These are phyloP conservation scores for Staurois parvus DNA, from an alignment of 2,797 vertebrate genomes.

Conservation along the genomic window DNA sequence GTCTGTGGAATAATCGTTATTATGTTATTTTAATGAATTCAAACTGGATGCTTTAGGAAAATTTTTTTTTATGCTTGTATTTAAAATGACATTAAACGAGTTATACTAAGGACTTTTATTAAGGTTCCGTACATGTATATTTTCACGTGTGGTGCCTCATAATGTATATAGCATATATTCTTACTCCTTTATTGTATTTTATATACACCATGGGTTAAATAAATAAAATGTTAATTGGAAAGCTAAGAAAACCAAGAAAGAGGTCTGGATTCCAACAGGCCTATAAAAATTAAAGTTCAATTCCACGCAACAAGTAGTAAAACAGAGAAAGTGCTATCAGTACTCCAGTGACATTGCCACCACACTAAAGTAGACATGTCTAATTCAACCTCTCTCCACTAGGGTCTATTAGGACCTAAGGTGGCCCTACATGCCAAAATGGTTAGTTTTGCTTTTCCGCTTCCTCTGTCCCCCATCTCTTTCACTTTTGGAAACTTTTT, in stretches of 20 bases:
- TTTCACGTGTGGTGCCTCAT: not conserved
- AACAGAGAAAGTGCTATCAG: not conserved
- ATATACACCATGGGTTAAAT: not conserved
- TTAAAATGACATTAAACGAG: slow-evolving; percentile 6
- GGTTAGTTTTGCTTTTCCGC: too few species aligned
- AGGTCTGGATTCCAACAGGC: slow-evolving; percentile 9
- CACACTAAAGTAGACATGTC: not conserved
- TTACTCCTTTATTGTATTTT: not conserved
- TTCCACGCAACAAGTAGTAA: not conserved
- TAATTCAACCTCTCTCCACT: not conserved
- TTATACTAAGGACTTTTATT: not conserved
- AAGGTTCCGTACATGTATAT: slow-evolving; percentile 1
- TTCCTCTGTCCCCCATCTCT: too few species aligned
- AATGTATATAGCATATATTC: not conserved
- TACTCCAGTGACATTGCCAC: not conserved
- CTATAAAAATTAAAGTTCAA: slow-evolving; percentile 10
- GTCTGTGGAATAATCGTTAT: slow-evolving; percentile 14
- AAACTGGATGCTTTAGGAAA: slow-evolving; percentile 2
- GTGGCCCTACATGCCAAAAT: too few species aligned
- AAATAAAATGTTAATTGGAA: slow-evolving; percentile 7
- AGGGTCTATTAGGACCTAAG: too few species aligned
- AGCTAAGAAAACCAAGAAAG: not conserved
- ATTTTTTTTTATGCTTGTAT: not conserved
- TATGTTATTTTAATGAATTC: slow-evolving; percentile 16
- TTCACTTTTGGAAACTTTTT: too few species aligned